A percentile compares a stretch with the other conserved stretches of the same genome.
phyloP scores from a whole-genome alignment of 2,797 vertebrate species.

The Muscicapa striata region DNA sequence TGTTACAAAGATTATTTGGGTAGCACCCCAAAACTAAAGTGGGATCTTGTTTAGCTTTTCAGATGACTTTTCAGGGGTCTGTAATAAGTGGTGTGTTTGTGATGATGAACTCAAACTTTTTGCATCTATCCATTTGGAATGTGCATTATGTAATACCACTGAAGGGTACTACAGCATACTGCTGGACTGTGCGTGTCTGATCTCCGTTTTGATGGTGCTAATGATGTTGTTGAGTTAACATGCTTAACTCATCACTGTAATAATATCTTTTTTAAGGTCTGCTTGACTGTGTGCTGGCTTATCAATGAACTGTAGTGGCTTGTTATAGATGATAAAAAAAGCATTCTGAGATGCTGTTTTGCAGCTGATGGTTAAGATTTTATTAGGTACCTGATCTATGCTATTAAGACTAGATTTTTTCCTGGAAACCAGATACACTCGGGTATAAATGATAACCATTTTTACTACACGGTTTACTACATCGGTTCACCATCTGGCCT shows the following conservation, averaged over 20 bases:
- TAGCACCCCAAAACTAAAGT: not conserved
- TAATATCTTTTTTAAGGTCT: not conserved
- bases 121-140: not conserved
- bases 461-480: not conserved
- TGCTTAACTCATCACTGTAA: not conserved
- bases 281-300: not conserved
- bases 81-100: not conserved
- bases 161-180: not conserved
- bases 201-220: not conserved
- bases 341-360: not conserved
- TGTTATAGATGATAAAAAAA: not conserved
- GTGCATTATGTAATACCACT: not conserved
- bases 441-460: accelerated
- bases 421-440: not conserved
- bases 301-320: not conserved
- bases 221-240: not conserved
- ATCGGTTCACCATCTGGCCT: not conserved
- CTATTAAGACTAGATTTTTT: not conserved
- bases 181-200: not conserved
- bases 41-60: not conserved
- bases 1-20: not conserved
- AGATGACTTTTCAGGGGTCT: not conserved
- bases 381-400: not conserved
- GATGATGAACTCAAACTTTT: not conserved
- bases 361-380: not conserved